Evolutionary conservation across 2,888 invertebrate species (phyloP).

Genomic region (Mystacides longicornis): DNA sequence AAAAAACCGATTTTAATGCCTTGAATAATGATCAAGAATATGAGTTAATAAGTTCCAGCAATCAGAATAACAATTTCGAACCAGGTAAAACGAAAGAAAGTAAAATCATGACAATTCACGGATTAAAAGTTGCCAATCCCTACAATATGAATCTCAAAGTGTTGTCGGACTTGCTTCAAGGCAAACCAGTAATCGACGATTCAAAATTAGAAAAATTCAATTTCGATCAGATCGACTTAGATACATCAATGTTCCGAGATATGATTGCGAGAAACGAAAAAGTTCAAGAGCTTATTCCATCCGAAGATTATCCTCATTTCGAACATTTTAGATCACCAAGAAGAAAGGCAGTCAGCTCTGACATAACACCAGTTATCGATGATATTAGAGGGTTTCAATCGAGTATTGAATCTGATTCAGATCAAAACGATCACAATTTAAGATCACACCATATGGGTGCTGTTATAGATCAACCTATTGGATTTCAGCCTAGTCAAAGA

Average conservation of each 20-base stretch:
- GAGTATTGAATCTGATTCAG: neutral
- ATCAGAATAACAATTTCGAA: neutral
- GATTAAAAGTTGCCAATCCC: slow-evolving; percentile 47
- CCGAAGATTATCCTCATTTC: neutral
- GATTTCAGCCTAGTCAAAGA: slow-evolving; percentile 12
- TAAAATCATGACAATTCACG: slow-evolving; percentile 41
- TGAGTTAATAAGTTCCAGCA: neutral
- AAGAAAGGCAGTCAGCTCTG: slow-evolving; percentile 3
- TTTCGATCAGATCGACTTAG: slow-evolving; percentile 16
- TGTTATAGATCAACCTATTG: slow-evolving; percentile 37
- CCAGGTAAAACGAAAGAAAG: slow-evolving; percentile 34
- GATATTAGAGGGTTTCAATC: neutral
- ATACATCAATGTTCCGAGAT: slow-evolving; percentile 10
- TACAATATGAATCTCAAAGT: slow-evolving; percentile 46
- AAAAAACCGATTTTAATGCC: neutral
- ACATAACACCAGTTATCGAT: neutral
- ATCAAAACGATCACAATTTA: slow-evolving; percentile 16
- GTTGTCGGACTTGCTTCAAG: slow-evolving; percentile 44
- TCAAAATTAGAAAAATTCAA: slow-evolving; percentile 33
- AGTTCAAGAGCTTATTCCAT: neutral
- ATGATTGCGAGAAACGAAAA: neutral
- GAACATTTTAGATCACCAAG: slow-evolving; percentile 1
- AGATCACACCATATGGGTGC: slow-evolving; percentile 42
- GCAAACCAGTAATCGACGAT: slow-evolving; percentile 38
- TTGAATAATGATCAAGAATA: neutral